Evolutionary conservation across 2,113 vertebrate species (phyloP).

Genomic region (Podarcis muralis): DNA sequence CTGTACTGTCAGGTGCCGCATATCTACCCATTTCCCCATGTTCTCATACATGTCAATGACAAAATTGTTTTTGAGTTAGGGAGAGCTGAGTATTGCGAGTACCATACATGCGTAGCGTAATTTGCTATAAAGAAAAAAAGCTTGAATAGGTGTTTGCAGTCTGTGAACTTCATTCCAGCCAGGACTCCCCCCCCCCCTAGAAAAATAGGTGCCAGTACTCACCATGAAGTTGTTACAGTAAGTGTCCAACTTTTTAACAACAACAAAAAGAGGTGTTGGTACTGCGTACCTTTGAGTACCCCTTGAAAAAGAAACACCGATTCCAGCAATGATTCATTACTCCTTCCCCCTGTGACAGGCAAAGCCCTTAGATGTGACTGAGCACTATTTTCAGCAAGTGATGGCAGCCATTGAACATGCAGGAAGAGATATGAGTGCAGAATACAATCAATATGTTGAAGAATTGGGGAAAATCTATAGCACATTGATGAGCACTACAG

Average conservation of each 20-base stretch:
- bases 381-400: slow-evolving; percentile 86
- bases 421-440: slow-evolving; percentile 54
- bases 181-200: too few species aligned
- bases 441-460: slow-evolving; percentile 54
- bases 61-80: background rate
- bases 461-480: slow-evolving; percentile 81
- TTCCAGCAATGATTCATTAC: background rate
- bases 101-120: background rate
- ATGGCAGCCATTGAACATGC: slow-evolving; percentile 77
- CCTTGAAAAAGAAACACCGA: too few species aligned
- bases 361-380: slow-evolving; percentile 68
- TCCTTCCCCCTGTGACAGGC: slow-evolving; percentile 64
- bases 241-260: too few species aligned
- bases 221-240: too few species aligned
- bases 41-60: background rate
- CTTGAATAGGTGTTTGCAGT: background rate
- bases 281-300: too few species aligned
- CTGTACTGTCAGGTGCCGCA: background rate
- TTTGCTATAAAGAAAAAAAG: background rate
- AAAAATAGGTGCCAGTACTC: too few species aligned
- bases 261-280: too few species aligned
- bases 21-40: background rate
- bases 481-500: slow-evolving; percentile 66
- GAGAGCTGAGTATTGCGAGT: background rate
- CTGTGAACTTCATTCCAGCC: background rate